Conservation (phyloP, 2,888 invertebrate genomes). For the Hermaeophaga mercurialis region DNA sequence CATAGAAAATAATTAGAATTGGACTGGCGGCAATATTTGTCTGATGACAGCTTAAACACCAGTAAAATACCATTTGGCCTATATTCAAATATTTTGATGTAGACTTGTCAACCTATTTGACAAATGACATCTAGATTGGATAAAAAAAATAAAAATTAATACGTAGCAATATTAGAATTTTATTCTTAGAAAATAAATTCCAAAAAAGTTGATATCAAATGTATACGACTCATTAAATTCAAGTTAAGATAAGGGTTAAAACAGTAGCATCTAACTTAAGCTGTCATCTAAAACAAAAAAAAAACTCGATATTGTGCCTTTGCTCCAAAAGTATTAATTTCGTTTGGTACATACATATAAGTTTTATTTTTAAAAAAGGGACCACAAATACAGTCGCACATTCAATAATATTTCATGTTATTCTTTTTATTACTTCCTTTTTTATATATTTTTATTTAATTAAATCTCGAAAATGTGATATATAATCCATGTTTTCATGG, state of each 20-base stretch:
- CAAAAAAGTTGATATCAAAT: too few relatives aligned
- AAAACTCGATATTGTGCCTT: conserved; percentile 40
- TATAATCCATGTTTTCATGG: conserved; percentile 35
- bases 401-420: neutral
- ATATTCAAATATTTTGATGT: too few relatives aligned
- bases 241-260: neutral
- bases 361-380: conserved; percentile 37
- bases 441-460: conserved; percentile 9
- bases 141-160: too few relatives aligned
- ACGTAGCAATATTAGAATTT: conserved; percentile 5
- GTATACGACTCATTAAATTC: neutral
- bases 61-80: too few relatives aligned
- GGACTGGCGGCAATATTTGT: conserved; percentile 24
- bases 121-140: too few relatives aligned
- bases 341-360: conserved; percentile 20
- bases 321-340: conserved; percentile 34
- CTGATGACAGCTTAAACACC: conserved; percentile 4
- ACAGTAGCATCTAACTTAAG: conserved; percentile 13
- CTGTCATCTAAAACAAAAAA: conserved; percentile 19
- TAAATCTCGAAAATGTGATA: conserved; percentile 36
- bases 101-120: too few relatives aligned
- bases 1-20: neutral
- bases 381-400: conserved; percentile 32
- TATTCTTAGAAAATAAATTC: neutral
- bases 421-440: conserved; percentile 12